A percentile compares a stretch with the other conserved stretches of the same genome.
These are phyloP conservation scores for Eupeodes luniger DNA, from an alignment of 2,888 invertebrate species.

Conservation along the genomic window DNA sequence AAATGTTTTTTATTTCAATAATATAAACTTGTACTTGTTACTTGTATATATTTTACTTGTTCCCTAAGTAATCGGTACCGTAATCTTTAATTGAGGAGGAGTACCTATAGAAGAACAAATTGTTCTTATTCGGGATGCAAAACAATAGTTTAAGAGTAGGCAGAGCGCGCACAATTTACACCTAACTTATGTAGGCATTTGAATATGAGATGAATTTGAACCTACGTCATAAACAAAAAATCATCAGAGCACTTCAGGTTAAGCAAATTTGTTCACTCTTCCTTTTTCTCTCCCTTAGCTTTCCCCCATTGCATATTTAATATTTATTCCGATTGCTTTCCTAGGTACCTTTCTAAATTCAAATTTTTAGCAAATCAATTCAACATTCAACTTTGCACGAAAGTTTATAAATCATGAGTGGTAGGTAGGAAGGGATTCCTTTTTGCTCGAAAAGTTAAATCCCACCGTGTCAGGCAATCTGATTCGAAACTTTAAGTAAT, in stretches of 20 bases:
- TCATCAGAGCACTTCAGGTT: slow-evolving; percentile 1
- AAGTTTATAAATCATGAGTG: slow-evolving; percentile 1
- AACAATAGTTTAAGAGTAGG: neutral
- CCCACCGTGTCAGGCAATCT: slow-evolving; percentile 8
- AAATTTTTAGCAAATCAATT: slow-evolving; percentile 65
- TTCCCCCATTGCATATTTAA: neutral
- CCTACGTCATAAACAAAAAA: slow-evolving; percentile 11
- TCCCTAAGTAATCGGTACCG: no score
- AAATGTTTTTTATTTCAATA: no score
- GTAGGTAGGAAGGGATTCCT: neutral
- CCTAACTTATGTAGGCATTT: neutral
- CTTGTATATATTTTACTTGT: no score
- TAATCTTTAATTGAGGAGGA: no score
- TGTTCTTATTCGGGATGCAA: neutral
- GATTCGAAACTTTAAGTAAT: slow-evolving; percentile 5
- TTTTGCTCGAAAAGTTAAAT: neutral
- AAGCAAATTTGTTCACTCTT: neutral
- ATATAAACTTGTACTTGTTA: no score
- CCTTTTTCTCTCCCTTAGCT: slow-evolving; percentile 1
- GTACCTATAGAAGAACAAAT: no score
- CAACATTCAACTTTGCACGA: neutral
- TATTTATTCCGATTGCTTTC: slow-evolving; percentile 42
- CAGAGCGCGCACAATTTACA: neutral
- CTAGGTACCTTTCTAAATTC: slow-evolving; percentile 55
- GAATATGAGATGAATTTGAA: slow-evolving; percentile 19